A percentile compares a stretch with the other conserved stretches of the same genome.
These are phyloP conservation scores for Tigriopus japonicus DNA, from an alignment of 1,140 invertebrate species.

Conservation along the genomic window DNA sequence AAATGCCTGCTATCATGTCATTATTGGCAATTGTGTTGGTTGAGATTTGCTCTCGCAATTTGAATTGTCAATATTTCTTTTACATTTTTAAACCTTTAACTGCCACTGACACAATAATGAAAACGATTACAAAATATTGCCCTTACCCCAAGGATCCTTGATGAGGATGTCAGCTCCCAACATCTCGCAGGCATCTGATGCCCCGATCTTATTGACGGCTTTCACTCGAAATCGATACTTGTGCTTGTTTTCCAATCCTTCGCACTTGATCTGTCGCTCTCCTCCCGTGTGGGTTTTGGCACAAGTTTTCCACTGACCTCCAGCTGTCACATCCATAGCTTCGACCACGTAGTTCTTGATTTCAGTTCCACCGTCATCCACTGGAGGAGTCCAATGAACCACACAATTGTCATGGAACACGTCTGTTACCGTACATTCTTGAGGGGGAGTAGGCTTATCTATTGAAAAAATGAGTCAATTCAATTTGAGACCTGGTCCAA, in stretches of 20 bases:
- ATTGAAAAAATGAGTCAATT: neutral
- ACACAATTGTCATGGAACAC: conserved; percentile 80
- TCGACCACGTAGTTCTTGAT: conserved; percentile 57
- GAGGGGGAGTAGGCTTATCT: conserved; percentile 68
- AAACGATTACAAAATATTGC: conserved; percentile 17
- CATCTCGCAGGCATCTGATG: conserved; percentile 60
- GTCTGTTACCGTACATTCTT: conserved; percentile 73
- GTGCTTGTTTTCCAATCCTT: conserved; percentile 60
- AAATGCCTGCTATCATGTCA: no score
- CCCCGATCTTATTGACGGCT: conserved; percentile 78
- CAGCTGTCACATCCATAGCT: conserved; percentile 54
- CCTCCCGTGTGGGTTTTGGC: conserved; percentile 17
- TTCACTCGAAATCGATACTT: conserved; percentile 82
- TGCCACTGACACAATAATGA: neutral
- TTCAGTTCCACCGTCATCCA: conserved; percentile 70
- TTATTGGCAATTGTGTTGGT: no score
- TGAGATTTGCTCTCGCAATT: no score
- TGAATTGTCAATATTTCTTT: no score
- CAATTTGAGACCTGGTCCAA: neutral
- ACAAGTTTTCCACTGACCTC: conserved; percentile 18
- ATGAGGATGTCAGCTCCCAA: conserved; percentile 71
- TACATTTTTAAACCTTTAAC: conserved; percentile 5
- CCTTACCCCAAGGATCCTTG: conserved; percentile 92
- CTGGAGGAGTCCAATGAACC: conserved; percentile 71
- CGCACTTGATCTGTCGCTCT: conserved; percentile 18